Evolutionary conservation across 2,113 vertebrate species (phyloP).

Genomic region (Gobio gobio): DNA sequence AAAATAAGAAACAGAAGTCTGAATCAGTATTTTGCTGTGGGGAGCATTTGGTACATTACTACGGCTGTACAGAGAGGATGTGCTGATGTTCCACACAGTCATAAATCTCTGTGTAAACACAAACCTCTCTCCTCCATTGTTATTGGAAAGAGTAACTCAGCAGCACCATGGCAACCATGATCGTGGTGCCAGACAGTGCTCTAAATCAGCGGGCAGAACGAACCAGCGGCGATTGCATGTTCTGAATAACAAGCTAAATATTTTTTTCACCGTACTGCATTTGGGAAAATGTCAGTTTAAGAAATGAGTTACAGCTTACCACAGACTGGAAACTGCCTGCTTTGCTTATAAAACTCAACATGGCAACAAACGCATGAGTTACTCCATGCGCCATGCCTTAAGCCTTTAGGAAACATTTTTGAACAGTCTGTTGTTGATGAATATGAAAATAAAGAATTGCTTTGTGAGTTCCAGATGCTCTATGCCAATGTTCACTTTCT

Average conservation of each 20-base stretch:
- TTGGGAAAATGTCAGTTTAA: background rate
- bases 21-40: background rate
- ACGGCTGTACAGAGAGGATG: slow-evolving; percentile 24
- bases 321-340: background rate
- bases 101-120: slow-evolving; percentile 70
- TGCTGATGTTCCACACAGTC: slow-evolving; percentile 49
- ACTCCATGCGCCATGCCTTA: background rate
- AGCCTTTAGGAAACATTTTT: background rate
- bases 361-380: background rate
- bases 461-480: slow-evolving; percentile 28
- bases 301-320: background rate
- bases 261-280: background rate
- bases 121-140: slow-evolving; percentile 54
- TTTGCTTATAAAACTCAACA: background rate
- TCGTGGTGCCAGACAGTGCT: slow-evolving; percentile 31
- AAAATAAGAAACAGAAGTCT: background rate
- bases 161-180: slow-evolving; percentile 54
- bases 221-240: background rate
- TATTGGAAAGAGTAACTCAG: slow-evolving; percentile 59
- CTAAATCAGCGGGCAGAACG: slow-evolving; percentile 39
- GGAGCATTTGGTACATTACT: slow-evolving; percentile 22
- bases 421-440: background rate
- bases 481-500: background rate
- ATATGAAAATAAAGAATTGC: slow-evolving; percentile 31
- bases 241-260: slow-evolving; percentile 27